Conservation (phyloP, 2,797 vertebrate species). For the Merluccius polli region DNA sequence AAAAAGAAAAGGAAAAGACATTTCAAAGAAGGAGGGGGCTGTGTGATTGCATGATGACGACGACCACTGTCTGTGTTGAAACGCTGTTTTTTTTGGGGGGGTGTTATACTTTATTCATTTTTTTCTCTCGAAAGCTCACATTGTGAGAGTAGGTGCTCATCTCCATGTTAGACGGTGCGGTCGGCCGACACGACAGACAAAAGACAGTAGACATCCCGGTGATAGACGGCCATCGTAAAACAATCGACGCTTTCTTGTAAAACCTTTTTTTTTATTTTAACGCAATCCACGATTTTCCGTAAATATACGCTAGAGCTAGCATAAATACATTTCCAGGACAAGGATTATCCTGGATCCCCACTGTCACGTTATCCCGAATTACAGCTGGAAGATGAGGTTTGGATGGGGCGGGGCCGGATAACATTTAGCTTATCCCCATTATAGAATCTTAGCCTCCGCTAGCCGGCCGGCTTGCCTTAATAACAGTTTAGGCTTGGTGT, state of each 20-base stretch:
- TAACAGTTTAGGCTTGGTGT: conserved; percentile 67
- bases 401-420: conserved; percentile 33
- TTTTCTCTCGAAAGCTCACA: no score
- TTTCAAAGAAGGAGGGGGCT: neutral
- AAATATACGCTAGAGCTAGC: conserved; percentile 47
- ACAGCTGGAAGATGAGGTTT: conserved; percentile 36
- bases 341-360: conserved; percentile 64
- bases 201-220: neutral
- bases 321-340: conserved; percentile 61
- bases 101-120: neutral
- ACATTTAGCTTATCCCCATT: conserved; percentile 60
- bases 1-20: neutral
- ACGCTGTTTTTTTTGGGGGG: neutral
- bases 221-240: neutral
- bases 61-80: neutral
- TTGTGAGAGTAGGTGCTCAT: no score
- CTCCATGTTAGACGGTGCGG: no score
- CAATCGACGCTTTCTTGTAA: no score
- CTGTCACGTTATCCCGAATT: conserved; percentile 60
- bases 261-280: neutral
- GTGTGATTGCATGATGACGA: neutral
- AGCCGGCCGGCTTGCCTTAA: conserved; percentile 58
- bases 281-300: conserved; percentile 30
- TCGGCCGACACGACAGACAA: neutral
- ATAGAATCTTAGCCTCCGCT: conserved; percentile 57